A percentile compares a stretch with the other conserved stretches of the same genome.
These are phyloP conservation scores for Callinectes sapidus DNA, from an alignment of 2,888 invertebrate genomes.

Conservation along the genomic window DNA sequence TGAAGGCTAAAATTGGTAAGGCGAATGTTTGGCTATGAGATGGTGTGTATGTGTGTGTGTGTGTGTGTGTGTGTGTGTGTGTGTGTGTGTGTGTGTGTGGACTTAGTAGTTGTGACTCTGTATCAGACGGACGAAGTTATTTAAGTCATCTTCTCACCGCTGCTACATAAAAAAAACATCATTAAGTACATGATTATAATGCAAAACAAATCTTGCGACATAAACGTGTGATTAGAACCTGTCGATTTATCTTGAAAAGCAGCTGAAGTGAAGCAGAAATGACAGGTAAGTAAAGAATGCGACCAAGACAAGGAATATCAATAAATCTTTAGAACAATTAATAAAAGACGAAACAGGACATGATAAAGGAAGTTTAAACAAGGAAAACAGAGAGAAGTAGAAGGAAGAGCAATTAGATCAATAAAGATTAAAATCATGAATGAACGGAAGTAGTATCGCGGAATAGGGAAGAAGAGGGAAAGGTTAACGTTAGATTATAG, in stretches of 20 bases:
- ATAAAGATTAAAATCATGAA: neutral
- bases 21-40: neutral
- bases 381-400: neutral
- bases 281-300: neutral
- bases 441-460: neutral
- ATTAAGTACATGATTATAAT: neutral
- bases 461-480: neutral
- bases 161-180: neutral
- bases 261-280: neutral
- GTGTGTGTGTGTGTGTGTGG: constrained; percentile 7
- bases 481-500: neutral
- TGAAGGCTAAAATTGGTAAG: neutral
- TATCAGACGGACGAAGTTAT: neutral
- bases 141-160: neutral
- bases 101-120: neutral
- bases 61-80: constrained; percentile 10
- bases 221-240: neutral
- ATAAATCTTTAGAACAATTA: neutral
- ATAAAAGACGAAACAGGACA: neutral
- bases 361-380: neutral
- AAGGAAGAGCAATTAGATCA: neutral
- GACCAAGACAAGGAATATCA: neutral
- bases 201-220: neutral
- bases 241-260: neutral
- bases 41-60: neutral